Percentiles rank a stretch among this genome's conserved stretches.
Evolutionary conservation across 2,113 vertebrate genomes (phyloP).

Genomic region (Cervus canadensis): DNA sequence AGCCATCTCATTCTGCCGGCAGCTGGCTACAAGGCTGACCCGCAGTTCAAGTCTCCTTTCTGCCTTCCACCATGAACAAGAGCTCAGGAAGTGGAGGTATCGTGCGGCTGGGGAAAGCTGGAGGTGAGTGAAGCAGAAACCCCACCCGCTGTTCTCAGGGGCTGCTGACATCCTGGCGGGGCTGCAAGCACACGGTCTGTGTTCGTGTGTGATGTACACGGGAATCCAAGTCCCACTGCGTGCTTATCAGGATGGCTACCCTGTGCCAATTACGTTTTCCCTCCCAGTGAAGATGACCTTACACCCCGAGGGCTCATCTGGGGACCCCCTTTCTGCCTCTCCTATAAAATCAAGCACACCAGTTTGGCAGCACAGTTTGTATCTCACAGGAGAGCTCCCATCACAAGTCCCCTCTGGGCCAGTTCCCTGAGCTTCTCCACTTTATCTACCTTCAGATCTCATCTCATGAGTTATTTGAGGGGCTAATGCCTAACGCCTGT

Average conservation of each 20-base stretch:
- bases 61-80: not conserved
- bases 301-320: constrained; percentile 52
- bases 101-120: not conserved
- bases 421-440: constrained; percentile 63
- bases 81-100: not conserved
- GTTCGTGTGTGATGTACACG: fast-evolving
- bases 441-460: constrained; percentile 59
- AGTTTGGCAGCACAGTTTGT: constrained; percentile 57
- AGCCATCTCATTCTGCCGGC: not conserved
- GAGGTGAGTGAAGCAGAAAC: not conserved
- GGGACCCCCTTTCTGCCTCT: constrained; percentile 52
- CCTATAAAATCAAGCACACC: constrained; percentile 53
- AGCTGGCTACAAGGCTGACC: not conserved
- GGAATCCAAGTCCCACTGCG: not conserved
- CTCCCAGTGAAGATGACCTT: constrained; percentile 1
- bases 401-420: constrained; percentile 50
- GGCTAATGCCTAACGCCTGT: constrained; percentile 50
- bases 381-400: constrained; percentile 65
- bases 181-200: not conserved
- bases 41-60: not conserved
- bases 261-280: not conserved
- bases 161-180: fast-evolving
- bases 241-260: not conserved
- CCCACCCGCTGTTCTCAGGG: not conserved
- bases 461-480: constrained; percentile 47